Conservation (phyloP, 2,113 vertebrate species). For the Corydoras maculifer region DNA sequence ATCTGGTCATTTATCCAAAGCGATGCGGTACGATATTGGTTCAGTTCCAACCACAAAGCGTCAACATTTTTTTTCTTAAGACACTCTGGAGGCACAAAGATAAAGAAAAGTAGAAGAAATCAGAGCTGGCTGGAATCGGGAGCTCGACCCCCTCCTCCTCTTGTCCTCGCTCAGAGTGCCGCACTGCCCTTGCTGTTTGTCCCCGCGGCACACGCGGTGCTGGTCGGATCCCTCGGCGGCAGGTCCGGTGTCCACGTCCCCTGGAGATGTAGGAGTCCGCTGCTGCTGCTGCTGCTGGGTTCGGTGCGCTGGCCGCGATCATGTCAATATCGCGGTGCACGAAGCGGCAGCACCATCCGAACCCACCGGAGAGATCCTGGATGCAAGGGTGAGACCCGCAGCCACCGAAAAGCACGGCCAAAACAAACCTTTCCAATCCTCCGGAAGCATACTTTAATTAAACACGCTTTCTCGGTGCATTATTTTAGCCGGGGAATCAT, state of each 20-base stretch:
- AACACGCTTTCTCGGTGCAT: not conserved
- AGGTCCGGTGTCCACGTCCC: slow-evolving; percentile 58
- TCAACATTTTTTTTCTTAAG: not conserved
- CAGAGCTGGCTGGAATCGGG: not conserved
- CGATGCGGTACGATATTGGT: no score
- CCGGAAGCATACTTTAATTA: slow-evolving; percentile 1
- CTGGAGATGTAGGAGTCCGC: slow-evolving; percentile 61
- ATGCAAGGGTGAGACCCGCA: slow-evolving; percentile 9
- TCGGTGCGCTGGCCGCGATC: slow-evolving; percentile 54
- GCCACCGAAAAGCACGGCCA: slow-evolving; percentile 1
- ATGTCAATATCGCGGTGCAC: slow-evolving; percentile 62
- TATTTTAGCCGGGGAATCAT: not conserved
- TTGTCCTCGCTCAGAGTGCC: slow-evolving; percentile 61
- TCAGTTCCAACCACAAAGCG: no score
- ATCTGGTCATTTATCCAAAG: no score
- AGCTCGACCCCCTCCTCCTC: slow-evolving; percentile 48
- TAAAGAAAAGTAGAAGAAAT: not conserved
- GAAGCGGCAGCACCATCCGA: slow-evolving; percentile 3
- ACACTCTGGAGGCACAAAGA: not conserved
- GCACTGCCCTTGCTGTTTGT: slow-evolving; percentile 72
- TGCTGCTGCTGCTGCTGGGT: slow-evolving; percentile 56
- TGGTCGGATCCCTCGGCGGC: slow-evolving; percentile 28
- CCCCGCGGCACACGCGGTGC: slow-evolving; percentile 59
- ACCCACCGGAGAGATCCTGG: slow-evolving; percentile 34
- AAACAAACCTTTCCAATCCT: not conserved